Base-by-base conservation (phyloP, 2,888 invertebrate genomes). In the Pegoplata infirma region DNA sequence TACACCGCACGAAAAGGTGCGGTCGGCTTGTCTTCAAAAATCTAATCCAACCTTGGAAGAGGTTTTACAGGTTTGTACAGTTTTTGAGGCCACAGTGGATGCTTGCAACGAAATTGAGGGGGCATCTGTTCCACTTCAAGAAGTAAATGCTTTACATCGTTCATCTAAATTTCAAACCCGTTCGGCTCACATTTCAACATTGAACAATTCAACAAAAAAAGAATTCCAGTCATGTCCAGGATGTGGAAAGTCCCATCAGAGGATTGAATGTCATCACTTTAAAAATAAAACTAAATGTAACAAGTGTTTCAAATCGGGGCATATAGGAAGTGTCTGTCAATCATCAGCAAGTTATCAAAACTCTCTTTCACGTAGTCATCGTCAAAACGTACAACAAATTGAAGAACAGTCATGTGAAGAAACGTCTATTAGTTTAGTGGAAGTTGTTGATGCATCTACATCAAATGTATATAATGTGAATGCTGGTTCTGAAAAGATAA, bases 1-100 rank as follows among this genome's bases (percentile, higher is more conserved):
- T 46, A 78, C 74, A 28, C 78, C 73, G 12, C 66, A 78, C 47
- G 76, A 76, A 16, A 58, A 69, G 46, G 61, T 75, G 5, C 58
- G 79, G 2, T 71, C 51, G 5, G 59, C 72, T 16, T 63, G 58
- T 16, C 36, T 69, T 21, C 67, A 76, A 55, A 68, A 77, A 7
- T 66, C 61, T 32, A 64, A 72, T 47, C 61, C 71, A 28, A 16
- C 69, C 1, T 51, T 78, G 21, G 68, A 76, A 55, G 58, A 69
- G 17, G 63, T 73, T 16, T 19, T 72, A 40, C 47, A 78, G 19
- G 75, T 73, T 25, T 21, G 21, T 25, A 40, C n/a, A 28, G 25
- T 58, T 21, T 46, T 46, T 28, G 58, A 69, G 36, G 21, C 51
- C 10, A 63, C 55, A 5, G 23, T 53, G 2, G 51, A 63, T 19